phyloP scores from a whole-genome alignment of 35 echinoderm and acorn worm species.

The Apostichopus japonicus region DNA sequence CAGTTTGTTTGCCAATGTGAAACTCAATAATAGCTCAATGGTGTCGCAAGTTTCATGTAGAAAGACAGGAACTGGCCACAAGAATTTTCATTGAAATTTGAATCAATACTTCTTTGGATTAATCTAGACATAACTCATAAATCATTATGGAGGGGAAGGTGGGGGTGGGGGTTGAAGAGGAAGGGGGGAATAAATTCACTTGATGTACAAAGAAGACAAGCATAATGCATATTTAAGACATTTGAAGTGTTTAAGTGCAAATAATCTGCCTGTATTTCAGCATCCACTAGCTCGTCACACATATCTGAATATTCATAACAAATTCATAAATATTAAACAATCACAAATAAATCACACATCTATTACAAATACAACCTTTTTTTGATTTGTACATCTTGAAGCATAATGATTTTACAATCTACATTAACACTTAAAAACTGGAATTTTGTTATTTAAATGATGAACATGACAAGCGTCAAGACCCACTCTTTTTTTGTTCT shows the following conservation, averaged over 20 bases:
- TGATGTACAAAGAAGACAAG: no score
- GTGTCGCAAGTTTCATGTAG: no score
- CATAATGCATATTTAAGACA: no score
- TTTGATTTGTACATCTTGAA: conserved; percentile 29
- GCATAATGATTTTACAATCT: conserved; percentile 56
- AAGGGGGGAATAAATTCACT: no score
- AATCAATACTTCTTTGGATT: no score
- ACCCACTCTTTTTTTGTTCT: conserved; percentile 19
- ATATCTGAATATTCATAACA: conserved; percentile 50
- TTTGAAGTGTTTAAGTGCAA: conserved; percentile 34
- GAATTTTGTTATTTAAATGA: not conserved
- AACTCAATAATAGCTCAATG: no score
- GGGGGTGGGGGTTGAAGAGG: no score
- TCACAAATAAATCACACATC: conserved; percentile 54
- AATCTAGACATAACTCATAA: no score
- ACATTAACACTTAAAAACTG: conserved; percentile 45
- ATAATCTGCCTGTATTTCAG: conserved; percentile 56
- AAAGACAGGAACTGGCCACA: no score
- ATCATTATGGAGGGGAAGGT: no score
- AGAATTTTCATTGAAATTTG: no score
- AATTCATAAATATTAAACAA: conserved; percentile 65
- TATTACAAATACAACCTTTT: conserved; percentile 57
- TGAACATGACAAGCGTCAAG: not conserved
- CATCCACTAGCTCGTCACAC: conserved; percentile 52
- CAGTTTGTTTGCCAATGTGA: no score